Percentiles rank a stretch among this genome's conserved stretches.
Conservation (phyloP, 2,113 vertebrate genomes). For the Pseudonaja textilis region DNA sequence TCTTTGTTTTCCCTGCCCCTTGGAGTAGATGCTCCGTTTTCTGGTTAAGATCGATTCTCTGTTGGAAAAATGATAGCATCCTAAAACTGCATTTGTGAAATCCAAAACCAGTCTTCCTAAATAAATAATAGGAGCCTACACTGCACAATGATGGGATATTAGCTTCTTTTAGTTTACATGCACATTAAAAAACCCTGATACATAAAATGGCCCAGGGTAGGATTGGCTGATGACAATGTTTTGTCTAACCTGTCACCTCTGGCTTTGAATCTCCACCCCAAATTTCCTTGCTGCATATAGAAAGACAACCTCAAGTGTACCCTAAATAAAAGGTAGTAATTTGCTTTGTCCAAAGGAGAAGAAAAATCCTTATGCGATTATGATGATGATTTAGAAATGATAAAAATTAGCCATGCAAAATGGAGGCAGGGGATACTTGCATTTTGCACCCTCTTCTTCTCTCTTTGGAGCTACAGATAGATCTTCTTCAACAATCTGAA, state of each 20-base stretch:
- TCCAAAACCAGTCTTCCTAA: neutral
- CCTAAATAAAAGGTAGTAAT: neutral
- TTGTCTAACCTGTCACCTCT: neutral
- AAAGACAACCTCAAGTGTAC: neutral
- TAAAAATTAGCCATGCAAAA: neutral
- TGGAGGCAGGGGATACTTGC: neutral
- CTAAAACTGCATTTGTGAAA: neutral
- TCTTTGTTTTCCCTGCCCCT: neutral
- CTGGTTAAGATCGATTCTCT: neutral
- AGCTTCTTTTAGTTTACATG: neutral
- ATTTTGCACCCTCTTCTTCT: neutral
- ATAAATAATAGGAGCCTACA: neutral
- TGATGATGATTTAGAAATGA: neutral
- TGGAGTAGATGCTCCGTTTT: neutral
- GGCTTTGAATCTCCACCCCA: neutral
- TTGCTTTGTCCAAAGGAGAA: neutral
- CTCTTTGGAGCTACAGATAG: neutral
- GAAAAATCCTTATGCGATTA: too few species aligned
- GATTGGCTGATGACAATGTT: too few species aligned
- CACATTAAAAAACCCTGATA: neutral
- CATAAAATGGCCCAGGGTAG: too few species aligned
- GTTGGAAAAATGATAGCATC: neutral
- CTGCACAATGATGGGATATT: neutral
- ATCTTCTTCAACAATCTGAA: neutral
- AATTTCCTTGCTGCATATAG: neutral